Evolutionary conservation across 2,113 vertebrate genomes (phyloP), one percentile per base, ranked within the genome.

Genomic region (Chloebia gouldiae): DNA sequence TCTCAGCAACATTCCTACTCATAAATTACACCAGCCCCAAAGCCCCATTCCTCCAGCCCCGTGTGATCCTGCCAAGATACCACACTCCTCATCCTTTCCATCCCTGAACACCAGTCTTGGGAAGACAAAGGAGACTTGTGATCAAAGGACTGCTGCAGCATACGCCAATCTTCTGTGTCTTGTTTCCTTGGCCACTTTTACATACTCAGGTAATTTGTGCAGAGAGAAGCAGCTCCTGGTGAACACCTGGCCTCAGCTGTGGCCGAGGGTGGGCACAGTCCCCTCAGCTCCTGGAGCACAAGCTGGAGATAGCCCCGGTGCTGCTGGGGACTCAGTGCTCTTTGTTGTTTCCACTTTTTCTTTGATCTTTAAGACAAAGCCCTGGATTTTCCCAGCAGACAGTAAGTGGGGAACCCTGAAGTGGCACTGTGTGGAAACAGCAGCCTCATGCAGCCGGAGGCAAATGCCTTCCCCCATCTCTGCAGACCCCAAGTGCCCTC

Each of bases 141-240:
- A 78, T 28, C 81, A n/a, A 44, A 87, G 37, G 5, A 30, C 19
- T 2, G 4, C 51, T 42, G 47, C n/a, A 17, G 16, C 0, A 0
- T 3, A 49, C 54, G 19, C 31, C 0, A 0, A 11, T 53, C 51
- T 78, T 33, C 50, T 11, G 49, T 14, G 30, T 33, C 85, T n/a
- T 75, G 42, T 49, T 66, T 78, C 73, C 65, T 47, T 11, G n/a
- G 28, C 51, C 40, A 9, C 42, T 66, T 70, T 37, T n/a, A 23
- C 54, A 27, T 3, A 31, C 45, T 70, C 0, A 0, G 44, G 61
- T 35, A 25, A 40, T 56, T 4, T 30, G 23, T 19, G 33, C 9
- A 15, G 40, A 39, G 23, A 42, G 57, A 25, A 42, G 40, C 44
- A 47, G 12, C 39, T 47, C 35, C 31, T 42, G 56, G 21, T 9